Percentiles rank a stretch among this genome's conserved stretches.
Conservation (phyloP, 2,888 invertebrate genomes). For the Drosophila flavopinicola region DNA sequence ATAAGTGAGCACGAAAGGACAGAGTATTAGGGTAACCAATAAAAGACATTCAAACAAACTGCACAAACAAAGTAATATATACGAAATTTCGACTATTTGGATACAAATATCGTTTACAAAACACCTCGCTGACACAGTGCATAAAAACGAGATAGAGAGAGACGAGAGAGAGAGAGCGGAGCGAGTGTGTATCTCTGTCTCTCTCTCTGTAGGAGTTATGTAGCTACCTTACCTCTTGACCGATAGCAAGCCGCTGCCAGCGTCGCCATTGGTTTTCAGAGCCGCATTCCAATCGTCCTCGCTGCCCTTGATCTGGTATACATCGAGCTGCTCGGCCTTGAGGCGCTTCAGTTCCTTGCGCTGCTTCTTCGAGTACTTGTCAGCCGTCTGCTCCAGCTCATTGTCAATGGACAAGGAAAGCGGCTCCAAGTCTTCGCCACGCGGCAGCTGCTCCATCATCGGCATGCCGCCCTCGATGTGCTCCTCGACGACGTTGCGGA, state of each 20-base stretch:
- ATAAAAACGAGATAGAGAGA: neutral
- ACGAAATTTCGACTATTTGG: too few species aligned
- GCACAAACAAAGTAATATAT: too few species aligned
- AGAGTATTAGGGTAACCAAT: too few species aligned
- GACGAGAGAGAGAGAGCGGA: neutral
- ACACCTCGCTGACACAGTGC: neutral
- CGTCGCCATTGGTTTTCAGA: slow-evolving; percentile 62
- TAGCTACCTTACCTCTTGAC: slow-evolving; percentile 79
- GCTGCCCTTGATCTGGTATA: slow-evolving; percentile 94
- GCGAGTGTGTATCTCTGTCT: neutral
- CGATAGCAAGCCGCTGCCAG: slow-evolving; percentile 71
- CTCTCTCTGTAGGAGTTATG: slow-evolving; percentile 4
- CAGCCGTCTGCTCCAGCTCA: slow-evolving; percentile 91
- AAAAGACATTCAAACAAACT: too few species aligned
- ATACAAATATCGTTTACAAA: too few species aligned
- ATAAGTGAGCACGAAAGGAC: too few species aligned
- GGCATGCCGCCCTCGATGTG: slow-evolving; percentile 88
- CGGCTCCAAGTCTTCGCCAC: slow-evolving; percentile 86
- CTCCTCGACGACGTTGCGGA: slow-evolving; percentile 88
- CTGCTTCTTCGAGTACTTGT: slow-evolving; percentile 91
- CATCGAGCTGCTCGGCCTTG: slow-evolving; percentile 90
- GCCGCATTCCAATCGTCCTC: slow-evolving; percentile 93
- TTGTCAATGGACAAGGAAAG: slow-evolving; percentile 88
- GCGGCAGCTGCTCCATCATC: slow-evolving; percentile 85
- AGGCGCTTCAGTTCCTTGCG: slow-evolving; percentile 90